These are phyloP conservation scores for Standfussiana lucernea DNA, from an alignment of 2,888 invertebrate genomes.

Conservation along the genomic window DNA sequence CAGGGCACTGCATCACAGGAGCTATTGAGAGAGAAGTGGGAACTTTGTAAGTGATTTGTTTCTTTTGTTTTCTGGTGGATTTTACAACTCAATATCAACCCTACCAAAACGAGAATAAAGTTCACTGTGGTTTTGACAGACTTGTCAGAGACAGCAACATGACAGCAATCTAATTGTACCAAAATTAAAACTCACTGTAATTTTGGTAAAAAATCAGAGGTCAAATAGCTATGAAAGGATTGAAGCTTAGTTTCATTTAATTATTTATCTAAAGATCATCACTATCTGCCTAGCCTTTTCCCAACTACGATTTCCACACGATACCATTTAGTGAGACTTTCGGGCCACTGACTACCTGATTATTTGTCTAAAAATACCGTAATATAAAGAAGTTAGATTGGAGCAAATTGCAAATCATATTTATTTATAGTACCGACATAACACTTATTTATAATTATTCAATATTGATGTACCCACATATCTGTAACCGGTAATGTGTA, in stretches of 20 bases:
- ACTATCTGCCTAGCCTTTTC: too few relatives aligned
- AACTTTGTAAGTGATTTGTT: conserved; percentile 87
- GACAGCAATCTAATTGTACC: neutral
- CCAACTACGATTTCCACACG: too few relatives aligned
- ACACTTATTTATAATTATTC: neutral
- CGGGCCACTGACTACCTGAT: too few relatives aligned
- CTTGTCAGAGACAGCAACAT: neutral
- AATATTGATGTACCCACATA: neutral
- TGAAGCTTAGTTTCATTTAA: neutral
- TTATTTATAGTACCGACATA: neutral
- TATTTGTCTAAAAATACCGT: neutral
- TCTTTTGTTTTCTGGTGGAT: neutral
- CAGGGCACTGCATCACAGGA: conserved; percentile 91
- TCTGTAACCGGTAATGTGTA: neutral
- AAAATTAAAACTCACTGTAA: neutral
- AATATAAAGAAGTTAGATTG: neutral
- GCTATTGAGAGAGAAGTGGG: conserved; percentile 86
- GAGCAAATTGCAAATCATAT: neutral
- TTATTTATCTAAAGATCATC: neutral
- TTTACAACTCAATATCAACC: neutral
- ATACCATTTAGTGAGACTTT: too few relatives aligned
- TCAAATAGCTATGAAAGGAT: neutral
- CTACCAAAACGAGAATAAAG: neutral
- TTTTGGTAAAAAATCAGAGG: neutral
- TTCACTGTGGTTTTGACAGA: neutral